These are phyloP conservation scores for Elgaria multicarinata DNA, from an alignment of 2,113 vertebrate species.

Conservation along the genomic window DNA sequence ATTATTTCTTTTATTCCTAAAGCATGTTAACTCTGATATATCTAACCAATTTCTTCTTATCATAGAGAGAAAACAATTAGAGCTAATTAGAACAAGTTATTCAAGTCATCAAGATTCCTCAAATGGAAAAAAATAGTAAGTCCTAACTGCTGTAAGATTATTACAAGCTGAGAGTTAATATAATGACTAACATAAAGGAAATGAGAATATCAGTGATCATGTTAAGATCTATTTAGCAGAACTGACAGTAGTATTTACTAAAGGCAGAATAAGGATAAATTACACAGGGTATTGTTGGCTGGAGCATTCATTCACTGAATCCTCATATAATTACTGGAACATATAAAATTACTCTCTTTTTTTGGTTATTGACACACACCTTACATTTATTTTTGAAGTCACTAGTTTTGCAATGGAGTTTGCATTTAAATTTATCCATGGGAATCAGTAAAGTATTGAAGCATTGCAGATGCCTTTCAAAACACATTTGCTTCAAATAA, in stretches of 20 bases:
- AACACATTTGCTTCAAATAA: background rate
- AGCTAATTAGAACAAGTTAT: constrained; percentile 32
- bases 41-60: constrained; percentile 23
- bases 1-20: constrained; percentile 15
- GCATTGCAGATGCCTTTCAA: background rate
- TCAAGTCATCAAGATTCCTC: constrained; percentile 13
- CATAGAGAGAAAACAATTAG: constrained; percentile 18
- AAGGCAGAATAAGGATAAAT: constrained; percentile 47
- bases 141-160: background rate
- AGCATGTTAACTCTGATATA: constrained; percentile 5
- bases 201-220: background rate
- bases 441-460: background rate
- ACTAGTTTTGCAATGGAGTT: background rate
- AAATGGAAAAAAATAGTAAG: background rate
- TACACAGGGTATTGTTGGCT: constrained; percentile 38
- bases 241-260: background rate
- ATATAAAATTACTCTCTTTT: constrained; percentile 44
- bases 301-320: background rate
- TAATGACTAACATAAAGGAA: background rate
- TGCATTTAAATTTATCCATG: background rate
- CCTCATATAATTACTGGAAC: constrained; percentile 17
- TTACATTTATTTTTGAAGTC: constrained; percentile 39
- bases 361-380: constrained; percentile 24
- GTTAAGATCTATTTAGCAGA: constrained; percentile 13
- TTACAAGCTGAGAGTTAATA: constrained; percentile 15